These are phyloP conservation scores for Sicus ferrugineus DNA, from an alignment of 2,888 invertebrate genomes.

Conservation along the genomic window DNA sequence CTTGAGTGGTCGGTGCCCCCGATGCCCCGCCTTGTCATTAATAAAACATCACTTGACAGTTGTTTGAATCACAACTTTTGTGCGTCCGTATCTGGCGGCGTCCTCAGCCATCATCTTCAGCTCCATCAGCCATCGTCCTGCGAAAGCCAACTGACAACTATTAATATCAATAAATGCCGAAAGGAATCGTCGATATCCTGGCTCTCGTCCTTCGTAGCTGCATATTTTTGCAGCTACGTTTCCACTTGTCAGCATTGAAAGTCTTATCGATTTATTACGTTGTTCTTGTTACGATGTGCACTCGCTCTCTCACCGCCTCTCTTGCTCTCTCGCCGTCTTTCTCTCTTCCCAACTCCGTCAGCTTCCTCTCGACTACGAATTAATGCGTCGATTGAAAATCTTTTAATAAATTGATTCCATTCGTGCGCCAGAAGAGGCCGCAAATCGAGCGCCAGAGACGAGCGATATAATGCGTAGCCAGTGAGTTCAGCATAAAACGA, in stretches of 20 bases:
- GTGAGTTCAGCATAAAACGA: slow-evolving; percentile 16
- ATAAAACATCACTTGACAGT: slow-evolving; percentile 1
- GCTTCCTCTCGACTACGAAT: too few species aligned
- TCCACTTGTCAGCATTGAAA: too few species aligned
- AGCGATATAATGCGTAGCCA: not conserved
- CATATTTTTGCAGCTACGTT: not conserved
- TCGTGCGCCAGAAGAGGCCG: slow-evolving; percentile 2
- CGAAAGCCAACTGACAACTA: slow-evolving; percentile 16
- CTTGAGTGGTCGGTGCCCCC: too few species aligned
- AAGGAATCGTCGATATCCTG: slow-evolving; percentile 11
- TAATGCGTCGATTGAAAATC: slow-evolving; percentile 8
- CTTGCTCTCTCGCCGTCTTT: too few species aligned
- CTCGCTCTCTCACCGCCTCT: too few species aligned
- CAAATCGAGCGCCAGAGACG: not conserved
- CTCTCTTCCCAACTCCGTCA: too few species aligned
- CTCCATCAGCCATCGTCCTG: too few species aligned
- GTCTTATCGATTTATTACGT: too few species aligned
- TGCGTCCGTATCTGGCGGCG: not conserved
- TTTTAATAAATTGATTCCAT: not conserved
- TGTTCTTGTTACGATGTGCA: too few species aligned
- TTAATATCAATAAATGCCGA: slow-evolving; percentile 21
- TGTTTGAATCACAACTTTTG: slow-evolving; percentile 9
- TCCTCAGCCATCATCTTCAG: too few species aligned
- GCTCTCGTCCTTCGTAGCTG: not conserved
- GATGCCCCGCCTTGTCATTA: not conserved